A percentile compares a stretch with the other conserved stretches of the same genome.
Evolutionary conservation across 2,113 vertebrate genomes (phyloP).

Genomic region (Loxodonta africana): DNA sequence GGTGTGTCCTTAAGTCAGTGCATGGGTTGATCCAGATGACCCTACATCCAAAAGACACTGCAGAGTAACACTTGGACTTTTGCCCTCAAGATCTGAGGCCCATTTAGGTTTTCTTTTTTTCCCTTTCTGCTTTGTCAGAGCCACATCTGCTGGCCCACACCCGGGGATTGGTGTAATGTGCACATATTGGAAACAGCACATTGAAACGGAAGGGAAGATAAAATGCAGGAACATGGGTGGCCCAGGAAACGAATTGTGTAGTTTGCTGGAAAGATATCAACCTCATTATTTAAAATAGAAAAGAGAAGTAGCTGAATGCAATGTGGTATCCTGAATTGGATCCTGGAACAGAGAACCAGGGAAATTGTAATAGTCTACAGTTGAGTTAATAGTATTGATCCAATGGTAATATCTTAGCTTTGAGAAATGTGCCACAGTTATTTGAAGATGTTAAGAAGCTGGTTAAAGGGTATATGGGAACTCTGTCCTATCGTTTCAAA

Average conservation of each 20-base stretch:
- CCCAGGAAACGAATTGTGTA: accelerated
- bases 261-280: not conserved
- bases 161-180: accelerated
- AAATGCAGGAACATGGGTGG: accelerated
- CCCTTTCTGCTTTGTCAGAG: too few species aligned
- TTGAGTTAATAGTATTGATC: accelerated
- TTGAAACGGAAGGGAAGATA: not conserved
- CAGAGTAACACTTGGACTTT: not conserved
- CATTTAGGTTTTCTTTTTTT: not conserved
- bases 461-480: not conserved
- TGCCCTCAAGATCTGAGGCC: not conserved
- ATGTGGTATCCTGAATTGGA: not conserved
- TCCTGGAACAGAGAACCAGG: not conserved
- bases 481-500: not conserved
- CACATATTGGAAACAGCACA: not conserved
- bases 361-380: too few species aligned
- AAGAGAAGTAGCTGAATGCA: not conserved
- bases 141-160: not conserved
- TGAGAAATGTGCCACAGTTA: not conserved
- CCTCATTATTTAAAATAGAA: not conserved
- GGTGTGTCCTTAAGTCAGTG: not conserved
- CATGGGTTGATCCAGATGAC: not conserved
- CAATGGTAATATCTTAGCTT: not conserved
- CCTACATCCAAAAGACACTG: not conserved
- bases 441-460: not conserved